Evolutionary conservation across 2,113 vertebrate genomes (phyloP), one percentile per base, ranked within the genome.

Genomic region (Barbus barbus): DNA sequence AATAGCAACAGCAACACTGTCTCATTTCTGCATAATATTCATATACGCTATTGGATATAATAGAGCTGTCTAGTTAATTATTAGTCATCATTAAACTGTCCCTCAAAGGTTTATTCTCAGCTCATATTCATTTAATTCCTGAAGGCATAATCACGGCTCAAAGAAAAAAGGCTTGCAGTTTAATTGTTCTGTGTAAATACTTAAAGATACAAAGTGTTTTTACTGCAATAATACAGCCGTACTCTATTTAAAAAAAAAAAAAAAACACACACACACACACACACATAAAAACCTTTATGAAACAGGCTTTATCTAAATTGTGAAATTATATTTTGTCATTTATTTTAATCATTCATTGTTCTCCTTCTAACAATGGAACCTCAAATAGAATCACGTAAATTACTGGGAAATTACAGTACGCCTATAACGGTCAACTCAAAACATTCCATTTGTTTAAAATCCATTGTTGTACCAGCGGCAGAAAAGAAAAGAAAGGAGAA

Each of bases 21-120:
- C 80, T 85, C 83, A 53, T 80, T 85, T 83, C 78, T 75, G 74
- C 75, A 80, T 51, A 75, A 85, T 85, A 78, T 89, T 86, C 77
- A 83, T 85, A 87, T 84, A 85, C 51, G 16, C 65, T 79, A 78
- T 83, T 85, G 80, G 86, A 86, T 82, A 73, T 86, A 86, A 86
- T 86, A 72, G 74, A 38, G 38, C 84, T 78, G 87, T 84, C 87
- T 82, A 69, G 67, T 56, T 86, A 81, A 87, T 87, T 84, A 82
- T 86, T 84, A 83, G 83, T 87, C 80, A 80, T 89, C 61, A 89
- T 85, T 85, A 85, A 84, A 82, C 60, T 87, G 87, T 85, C 85
- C 83, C 82, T 83, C 83, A 85, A 73, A 81, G 86, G 82, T 87
- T 83, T 83, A 85, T 81, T 83, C 85, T 87, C 88, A 71, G 86